Conservation (phyloP, 2,113 vertebrate genomes). For the Muntiacus reevesi region DNA sequence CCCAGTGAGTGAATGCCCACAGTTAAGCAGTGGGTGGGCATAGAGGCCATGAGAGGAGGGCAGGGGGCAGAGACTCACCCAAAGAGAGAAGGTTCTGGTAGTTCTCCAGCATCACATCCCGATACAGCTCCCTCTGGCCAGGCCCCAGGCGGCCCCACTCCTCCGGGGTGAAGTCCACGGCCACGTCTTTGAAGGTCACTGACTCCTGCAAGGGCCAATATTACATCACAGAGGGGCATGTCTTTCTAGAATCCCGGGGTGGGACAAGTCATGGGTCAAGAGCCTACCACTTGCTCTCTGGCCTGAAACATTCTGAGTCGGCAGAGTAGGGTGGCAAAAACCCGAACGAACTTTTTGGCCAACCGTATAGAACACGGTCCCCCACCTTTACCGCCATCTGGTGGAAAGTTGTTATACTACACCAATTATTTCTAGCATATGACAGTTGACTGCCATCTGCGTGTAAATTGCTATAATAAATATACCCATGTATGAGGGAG, state of each 20-base stretch:
- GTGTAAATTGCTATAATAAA: neutral
- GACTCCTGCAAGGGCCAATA: neutral
- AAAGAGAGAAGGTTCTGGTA: constrained; percentile 31
- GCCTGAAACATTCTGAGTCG: neutral
- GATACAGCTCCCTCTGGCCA: neutral
- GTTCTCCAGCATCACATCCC: neutral
- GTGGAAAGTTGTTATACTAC: neutral
- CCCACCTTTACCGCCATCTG: neutral
- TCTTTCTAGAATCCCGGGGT: neutral
- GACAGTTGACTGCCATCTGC: neutral
- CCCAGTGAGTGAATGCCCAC: accelerated
- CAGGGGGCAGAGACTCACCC: neutral
- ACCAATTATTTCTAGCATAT: neutral
- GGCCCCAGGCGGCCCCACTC: constrained; percentile 24
- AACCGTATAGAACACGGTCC: accelerated
- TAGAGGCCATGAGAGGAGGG: neutral
- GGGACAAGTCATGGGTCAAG: neutral
- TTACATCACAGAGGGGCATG: neutral
- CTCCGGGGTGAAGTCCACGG: constrained; percentile 24
- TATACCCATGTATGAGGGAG: neutral
- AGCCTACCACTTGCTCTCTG: neutral
- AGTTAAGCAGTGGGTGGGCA: neutral
- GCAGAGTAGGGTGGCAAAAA: neutral
- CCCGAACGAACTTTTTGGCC: neutral
- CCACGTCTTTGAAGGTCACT: constrained; percentile 23